Percentiles rank a stretch among this genome's conserved stretches.
phyloP scores from a whole-genome alignment of 2,113 vertebrate genomes.

The Clarias batrachus region DNA sequence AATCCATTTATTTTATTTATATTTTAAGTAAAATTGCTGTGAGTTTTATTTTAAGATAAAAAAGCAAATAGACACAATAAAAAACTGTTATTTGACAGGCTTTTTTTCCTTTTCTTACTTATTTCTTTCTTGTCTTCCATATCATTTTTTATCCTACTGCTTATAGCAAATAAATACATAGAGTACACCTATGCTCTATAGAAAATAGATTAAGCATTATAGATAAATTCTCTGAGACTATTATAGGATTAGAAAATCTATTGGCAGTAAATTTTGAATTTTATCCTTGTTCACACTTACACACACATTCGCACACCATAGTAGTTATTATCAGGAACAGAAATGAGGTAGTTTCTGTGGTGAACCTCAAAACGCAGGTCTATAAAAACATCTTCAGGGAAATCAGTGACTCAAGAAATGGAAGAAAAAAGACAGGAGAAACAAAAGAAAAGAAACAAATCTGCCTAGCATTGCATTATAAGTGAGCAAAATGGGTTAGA shows the following conservation, averaged over 20 bases:
- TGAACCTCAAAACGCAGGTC: constrained; percentile 3
- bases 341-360: constrained; percentile 35
- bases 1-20: background rate
- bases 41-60: background rate
- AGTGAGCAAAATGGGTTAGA: constrained; percentile 46
- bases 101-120: background rate
- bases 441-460: background rate
- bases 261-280: background rate
- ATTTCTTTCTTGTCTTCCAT: background rate
- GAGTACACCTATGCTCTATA: background rate
- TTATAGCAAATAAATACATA: background rate
- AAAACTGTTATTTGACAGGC: background rate
- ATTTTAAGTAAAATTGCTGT: background rate
- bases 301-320: constrained; percentile 34
- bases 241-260: background rate
- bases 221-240: background rate
- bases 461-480: constrained; percentile 34
- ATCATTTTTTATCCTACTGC: background rate
- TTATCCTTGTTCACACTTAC: background rate
- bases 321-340: constrained; percentile 16
- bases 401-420: constrained; percentile 35
- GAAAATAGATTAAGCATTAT: background rate
- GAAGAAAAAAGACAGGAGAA: too few species aligned
- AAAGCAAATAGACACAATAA: background rate
- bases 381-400: background rate